Evolutionary conservation across 2,113 vertebrate species (phyloP).

Genomic region (Noturus placidus): DNA sequence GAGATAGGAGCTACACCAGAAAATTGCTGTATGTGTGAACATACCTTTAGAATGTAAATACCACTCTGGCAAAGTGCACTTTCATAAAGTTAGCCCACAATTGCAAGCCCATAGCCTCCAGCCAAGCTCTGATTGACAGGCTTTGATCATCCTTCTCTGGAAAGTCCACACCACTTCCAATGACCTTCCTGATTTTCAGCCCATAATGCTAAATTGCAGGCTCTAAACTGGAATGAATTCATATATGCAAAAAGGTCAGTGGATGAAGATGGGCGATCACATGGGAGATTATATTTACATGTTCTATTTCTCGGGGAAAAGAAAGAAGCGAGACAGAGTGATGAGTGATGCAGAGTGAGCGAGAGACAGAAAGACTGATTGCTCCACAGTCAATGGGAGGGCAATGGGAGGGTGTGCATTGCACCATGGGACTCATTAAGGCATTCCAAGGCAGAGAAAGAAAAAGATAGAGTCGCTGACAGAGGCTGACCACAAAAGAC

Average conservation of each 20-base stretch:
- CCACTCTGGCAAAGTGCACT: neutral
- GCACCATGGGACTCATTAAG: slow-evolving; percentile 44
- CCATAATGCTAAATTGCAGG: slow-evolving; percentile 33
- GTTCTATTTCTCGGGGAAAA: slow-evolving; percentile 16
- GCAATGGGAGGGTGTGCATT: slow-evolving; percentile 7
- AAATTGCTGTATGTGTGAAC: too few relatives aligned
- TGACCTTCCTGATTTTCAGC: slow-evolving; percentile 27
- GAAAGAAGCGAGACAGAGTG: neutral
- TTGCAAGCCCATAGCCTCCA: neutral
- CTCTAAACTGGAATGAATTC: slow-evolving; percentile 42
- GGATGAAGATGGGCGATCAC: neutral
- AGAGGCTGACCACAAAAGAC: slow-evolving; percentile 43
- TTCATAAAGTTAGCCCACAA: neutral
- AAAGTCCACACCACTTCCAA: slow-evolving; percentile 21
- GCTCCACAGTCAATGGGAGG: slow-evolving; percentile 21
- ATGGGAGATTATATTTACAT: slow-evolving; percentile 46
- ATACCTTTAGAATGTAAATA: neutral
- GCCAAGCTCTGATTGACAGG: slow-evolving; percentile 37
- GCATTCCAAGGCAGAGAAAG: slow-evolving; percentile 27
- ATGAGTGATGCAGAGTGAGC: neutral
- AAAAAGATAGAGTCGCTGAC: slow-evolving; percentile 23
- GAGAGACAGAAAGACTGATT: slow-evolving; percentile 12
- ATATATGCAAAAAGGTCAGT: slow-evolving; percentile 43
- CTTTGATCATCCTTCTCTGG: slow-evolving; percentile 35
- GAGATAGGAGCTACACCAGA: too few relatives aligned